A percentile compares a stretch with the other conserved stretches of the same genome.
phyloP scores from a whole-genome alignment of 2,888 invertebrate genomes.

The Clistopyga incitator region DNA sequence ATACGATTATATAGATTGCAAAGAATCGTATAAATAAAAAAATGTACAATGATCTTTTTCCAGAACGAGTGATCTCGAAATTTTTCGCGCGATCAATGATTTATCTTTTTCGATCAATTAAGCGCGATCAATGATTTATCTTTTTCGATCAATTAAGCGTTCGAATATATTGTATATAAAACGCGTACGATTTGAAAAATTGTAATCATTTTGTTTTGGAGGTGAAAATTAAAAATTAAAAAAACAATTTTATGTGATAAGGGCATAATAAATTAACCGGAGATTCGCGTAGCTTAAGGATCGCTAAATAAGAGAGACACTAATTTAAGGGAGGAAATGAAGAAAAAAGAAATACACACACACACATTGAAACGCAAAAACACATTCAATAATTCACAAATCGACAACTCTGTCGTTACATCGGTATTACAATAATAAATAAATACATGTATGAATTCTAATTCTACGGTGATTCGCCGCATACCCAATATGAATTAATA shows the following conservation, averaged over 20 bases:
- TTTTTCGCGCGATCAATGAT: conserved; percentile 21
- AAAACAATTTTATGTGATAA: conserved; percentile 26
- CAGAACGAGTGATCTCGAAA: conserved; percentile 3
- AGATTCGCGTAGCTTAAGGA: conserved; percentile 16
- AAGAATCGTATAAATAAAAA: too few species aligned
- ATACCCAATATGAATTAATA: conserved; percentile 65
- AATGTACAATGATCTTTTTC: neutral
- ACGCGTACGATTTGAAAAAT: conserved; percentile 31
- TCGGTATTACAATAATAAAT: conserved; percentile 52
- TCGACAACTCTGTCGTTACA: conserved; percentile 51
- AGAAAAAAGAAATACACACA: conserved; percentile 2
- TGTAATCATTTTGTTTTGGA: conserved; percentile 3
- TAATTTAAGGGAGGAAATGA: conserved; percentile 13
- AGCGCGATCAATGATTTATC: conserved; percentile 38
- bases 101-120: conserved; percentile 13
- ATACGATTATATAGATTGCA: too few species aligned
- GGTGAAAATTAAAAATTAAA: conserved; percentile 10
- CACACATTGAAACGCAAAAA: conserved; percentile 44
- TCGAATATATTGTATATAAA: conserved; percentile 56
- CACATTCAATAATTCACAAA: conserved; percentile 53
- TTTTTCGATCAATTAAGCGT: conserved; percentile 24
- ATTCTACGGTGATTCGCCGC: conserved; percentile 59
- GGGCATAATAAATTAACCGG: conserved; percentile 13
- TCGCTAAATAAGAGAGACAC: conserved; percentile 11
- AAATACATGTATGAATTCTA: conserved; percentile 57